phyloP scores from a whole-genome alignment of 1,140 invertebrate species.

The Papilio polyxenes region DNA sequence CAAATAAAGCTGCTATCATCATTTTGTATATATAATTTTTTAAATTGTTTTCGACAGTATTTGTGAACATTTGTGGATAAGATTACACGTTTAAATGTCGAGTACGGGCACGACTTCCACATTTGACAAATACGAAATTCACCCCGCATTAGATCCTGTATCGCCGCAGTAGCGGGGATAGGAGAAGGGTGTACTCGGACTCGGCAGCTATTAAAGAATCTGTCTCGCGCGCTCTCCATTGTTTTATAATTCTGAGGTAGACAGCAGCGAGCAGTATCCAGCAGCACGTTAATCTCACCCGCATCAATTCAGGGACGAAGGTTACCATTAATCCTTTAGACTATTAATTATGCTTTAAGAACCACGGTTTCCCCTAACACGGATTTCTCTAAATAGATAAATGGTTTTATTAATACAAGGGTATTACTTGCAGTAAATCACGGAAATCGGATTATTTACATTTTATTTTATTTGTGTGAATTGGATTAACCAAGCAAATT shows the following conservation, averaged over 20 bases:
- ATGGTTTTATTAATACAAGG: conserved; percentile 29
- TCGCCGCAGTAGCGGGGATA: neutral
- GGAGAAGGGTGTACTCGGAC: neutral
- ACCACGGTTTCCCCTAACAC: conserved; percentile 8
- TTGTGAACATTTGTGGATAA: conserved; percentile 20
- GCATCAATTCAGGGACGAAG: conserved; percentile 26
- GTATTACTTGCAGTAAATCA: conserved; percentile 17
- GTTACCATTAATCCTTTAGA: conserved; percentile 19
- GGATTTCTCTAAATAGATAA: conserved; percentile 34
- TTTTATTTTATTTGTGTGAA: neutral
- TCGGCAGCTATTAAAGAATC: conserved; percentile 7
- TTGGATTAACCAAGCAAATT: no score
- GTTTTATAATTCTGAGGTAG: conserved; percentile 33
- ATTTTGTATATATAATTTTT: no score
- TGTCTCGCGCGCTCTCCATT: neutral
- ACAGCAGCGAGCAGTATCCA: neutral
- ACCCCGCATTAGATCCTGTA: neutral
- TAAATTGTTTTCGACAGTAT: no score
- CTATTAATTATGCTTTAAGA: conserved; percentile 38
- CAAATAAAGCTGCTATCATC: no score
- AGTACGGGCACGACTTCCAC: neutral
- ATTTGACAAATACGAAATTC: neutral
- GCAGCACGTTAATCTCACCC: conserved; percentile 27
- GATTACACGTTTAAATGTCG: neutral
- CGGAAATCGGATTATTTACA: neutral